Conservation (phyloP, 2,797 vertebrate species). For the Propithecus deckenii region DNA sequence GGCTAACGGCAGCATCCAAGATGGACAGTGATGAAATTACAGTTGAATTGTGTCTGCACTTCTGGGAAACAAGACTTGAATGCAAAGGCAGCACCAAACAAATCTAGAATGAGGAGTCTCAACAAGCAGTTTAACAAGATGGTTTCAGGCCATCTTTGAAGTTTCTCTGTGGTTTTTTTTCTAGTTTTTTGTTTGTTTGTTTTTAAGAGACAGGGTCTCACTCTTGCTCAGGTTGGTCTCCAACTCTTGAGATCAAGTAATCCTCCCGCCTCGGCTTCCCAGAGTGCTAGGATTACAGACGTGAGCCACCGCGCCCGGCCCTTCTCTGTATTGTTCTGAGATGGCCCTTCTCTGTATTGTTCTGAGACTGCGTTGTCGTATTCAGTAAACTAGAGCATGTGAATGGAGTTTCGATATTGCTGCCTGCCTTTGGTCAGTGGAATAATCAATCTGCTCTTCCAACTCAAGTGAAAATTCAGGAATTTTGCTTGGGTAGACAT, state of each 20-base stretch:
- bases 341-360: too few relatives aligned
- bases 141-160: not conserved
- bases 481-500: not conserved
- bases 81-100: not conserved
- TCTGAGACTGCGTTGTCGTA: not conserved
- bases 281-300: too few relatives aligned
- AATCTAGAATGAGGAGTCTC: not conserved
- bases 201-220: too few relatives aligned
- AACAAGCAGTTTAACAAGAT: not conserved
- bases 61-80: not conserved
- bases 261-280: too few relatives aligned
- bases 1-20: not conserved
- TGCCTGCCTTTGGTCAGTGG: not conserved
- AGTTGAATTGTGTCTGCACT: not conserved
- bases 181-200: too few relatives aligned
- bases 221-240: too few relatives aligned
- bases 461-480: not conserved
- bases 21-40: not conserved
- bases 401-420: not conserved
- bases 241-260: too few relatives aligned
- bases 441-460: too few relatives aligned
- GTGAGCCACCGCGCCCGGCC: too few relatives aligned
- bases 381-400: not conserved
- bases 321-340: not conserved
- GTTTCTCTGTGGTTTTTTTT: not conserved